Evolutionary conservation across 2,888 invertebrate species (phyloP).

Genomic region (Mesorhabditis belari): DNA sequence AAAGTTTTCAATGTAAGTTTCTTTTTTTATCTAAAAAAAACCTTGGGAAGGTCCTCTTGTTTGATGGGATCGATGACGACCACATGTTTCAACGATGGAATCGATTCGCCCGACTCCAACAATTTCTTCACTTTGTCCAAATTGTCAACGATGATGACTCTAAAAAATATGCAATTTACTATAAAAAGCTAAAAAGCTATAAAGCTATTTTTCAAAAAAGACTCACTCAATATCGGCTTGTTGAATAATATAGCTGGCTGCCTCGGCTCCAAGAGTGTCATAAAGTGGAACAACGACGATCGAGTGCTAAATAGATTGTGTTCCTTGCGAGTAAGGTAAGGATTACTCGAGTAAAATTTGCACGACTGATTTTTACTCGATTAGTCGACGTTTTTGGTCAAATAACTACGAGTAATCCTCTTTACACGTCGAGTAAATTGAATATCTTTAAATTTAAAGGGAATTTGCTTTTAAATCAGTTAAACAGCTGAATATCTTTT

Average conservation of each 20-base stretch:
- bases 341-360: no score
- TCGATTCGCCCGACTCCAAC: conserved; percentile 14
- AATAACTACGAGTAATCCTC: no score
- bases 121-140: conserved; percentile 27
- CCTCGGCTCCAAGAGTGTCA: conserved; percentile 90
- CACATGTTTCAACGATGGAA: conserved; percentile 37
- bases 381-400: no score
- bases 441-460: no score
- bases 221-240: conserved; percentile 42
- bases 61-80: conserved; percentile 29
- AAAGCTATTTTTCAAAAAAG: conserved; percentile 1
- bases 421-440: no score
- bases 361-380: no score
- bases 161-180: conserved; percentile 6
- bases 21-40: no score
- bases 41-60: neutral
- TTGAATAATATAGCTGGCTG: conserved; percentile 66
- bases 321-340: no score
- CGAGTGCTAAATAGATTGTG: no score
- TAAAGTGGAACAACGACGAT: conserved; percentile 90
- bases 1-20: no score
- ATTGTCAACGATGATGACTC: conserved; percentile 42
- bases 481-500: no score
- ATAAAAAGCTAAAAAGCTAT: neutral
- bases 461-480: no score